Evolutionary conservation across 2,888 invertebrate genomes (phyloP).

Genomic region (Drosophila meridionalis): DNA sequence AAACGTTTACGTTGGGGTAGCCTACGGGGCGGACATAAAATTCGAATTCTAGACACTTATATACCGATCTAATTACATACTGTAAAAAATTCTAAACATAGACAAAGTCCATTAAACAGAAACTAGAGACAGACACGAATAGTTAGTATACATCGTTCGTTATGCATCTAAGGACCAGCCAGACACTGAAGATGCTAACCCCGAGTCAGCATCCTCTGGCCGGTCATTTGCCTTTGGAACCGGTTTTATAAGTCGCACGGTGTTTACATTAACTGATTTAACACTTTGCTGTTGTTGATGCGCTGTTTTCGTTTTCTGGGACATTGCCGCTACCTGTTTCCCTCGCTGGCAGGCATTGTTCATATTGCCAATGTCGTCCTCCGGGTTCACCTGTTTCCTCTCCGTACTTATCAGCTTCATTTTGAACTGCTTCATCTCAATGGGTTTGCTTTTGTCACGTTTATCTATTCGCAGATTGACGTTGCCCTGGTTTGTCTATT

Average conservation of each 20-base stretch:
- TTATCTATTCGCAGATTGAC: constrained; percentile 60
- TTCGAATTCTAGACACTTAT: constrained; percentile 6
- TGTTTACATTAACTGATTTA: constrained; percentile 43
- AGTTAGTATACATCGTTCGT: constrained; percentile 10
- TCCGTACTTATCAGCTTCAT: constrained; percentile 72
- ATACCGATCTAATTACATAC: not conserved
- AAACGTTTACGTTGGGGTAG: not conserved
- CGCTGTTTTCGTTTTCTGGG: not conserved
- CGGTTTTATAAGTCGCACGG: constrained; percentile 55
- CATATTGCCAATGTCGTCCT: constrained; percentile 82
- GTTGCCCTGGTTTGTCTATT: constrained; percentile 80
- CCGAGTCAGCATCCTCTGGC: constrained; percentile 58
- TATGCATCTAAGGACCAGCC: constrained; percentile 8
- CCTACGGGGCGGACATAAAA: constrained; percentile 25
- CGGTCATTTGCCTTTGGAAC: constrained; percentile 52
- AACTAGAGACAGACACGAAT: constrained; percentile 37
- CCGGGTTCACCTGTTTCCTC: constrained; percentile 76
- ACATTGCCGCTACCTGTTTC: not conserved
- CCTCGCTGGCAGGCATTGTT: not conserved
- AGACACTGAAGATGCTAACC: constrained; percentile 48
- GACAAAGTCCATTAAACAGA: constrained; percentile 7
- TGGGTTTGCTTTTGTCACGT: constrained; percentile 62
- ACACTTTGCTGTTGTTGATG: not conserved
- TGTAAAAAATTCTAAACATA: constrained; percentile 1
- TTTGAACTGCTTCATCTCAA: constrained; percentile 63